phyloP scores from a whole-genome alignment of 2,888 invertebrate species.

The Micropterix aruncella region DNA sequence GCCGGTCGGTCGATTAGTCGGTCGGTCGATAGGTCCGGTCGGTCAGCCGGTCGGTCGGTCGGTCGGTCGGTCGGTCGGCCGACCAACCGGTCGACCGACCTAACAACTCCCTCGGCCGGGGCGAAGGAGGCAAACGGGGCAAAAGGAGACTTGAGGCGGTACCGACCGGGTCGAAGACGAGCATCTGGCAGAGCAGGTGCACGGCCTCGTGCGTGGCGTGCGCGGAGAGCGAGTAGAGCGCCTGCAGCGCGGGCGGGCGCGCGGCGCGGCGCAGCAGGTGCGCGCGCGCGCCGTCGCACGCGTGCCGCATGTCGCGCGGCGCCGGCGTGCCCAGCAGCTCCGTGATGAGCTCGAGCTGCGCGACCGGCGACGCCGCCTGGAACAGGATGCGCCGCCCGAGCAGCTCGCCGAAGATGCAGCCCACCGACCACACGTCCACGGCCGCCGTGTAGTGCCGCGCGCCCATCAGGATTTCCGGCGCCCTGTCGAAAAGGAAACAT shows the following conservation, averaged over 20 bases:
- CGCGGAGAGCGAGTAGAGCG: slow-evolving; percentile 79
- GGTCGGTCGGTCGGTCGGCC: too few species aligned
- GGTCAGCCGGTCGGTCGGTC: too few species aligned
- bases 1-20: too few species aligned
- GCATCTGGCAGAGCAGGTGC: slow-evolving; percentile 92
- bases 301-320: slow-evolving; percentile 91
- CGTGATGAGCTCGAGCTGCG: slow-evolving; percentile 95
- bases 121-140: background rate
- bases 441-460: slow-evolving; percentile 93
- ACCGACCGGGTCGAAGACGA: slow-evolving; percentile 93
- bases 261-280: slow-evolving; percentile 83
- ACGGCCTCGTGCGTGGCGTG: slow-evolving; percentile 98
- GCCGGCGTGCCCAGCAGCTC: slow-evolving; percentile 94
- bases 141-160: too few species aligned
- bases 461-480: slow-evolving; percentile 98
- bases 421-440: slow-evolving; percentile 98
- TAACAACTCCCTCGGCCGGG: too few species aligned
- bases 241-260: slow-evolving; percentile 76
- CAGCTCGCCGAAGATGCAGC: slow-evolving; percentile 97
- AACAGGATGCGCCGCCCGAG: slow-evolving; percentile 91
- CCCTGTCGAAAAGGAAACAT: slow-evolving; percentile 32
- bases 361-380: slow-evolving; percentile 96
- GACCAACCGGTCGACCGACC: too few species aligned
- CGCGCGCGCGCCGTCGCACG: slow-evolving; percentile 87
- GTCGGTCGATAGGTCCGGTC: too few species aligned